Evolutionary conservation across 2,113 vertebrate genomes (phyloP), one percentile per base, ranked within the genome.

Genomic region (Aspiorhynchus laticeps): DNA sequence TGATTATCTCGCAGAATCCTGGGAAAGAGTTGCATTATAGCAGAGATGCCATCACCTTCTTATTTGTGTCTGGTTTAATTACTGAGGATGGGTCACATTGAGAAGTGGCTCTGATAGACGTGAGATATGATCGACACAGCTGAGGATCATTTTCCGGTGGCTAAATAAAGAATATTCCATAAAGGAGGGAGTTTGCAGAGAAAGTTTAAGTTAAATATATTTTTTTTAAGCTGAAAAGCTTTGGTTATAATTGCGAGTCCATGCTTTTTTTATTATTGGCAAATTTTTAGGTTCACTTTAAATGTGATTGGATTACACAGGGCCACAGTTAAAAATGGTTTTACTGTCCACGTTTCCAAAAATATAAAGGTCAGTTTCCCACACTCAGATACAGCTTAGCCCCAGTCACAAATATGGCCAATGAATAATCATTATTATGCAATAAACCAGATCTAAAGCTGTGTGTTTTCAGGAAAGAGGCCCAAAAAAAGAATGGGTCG

Each of bases 1-100:
- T 80, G 75, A 88, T 90, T 88, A 91, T 90, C 87, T 83, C 48
- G 26, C 43, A 51, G 83, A 86, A 88, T 89, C 78, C 84, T 80
- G 69, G 69, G 69, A 87, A 80, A 69, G 84, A 88, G 48, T 81
- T 28, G 33, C 83, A 59, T 86, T 84, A 75, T 86, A 85, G 61
- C 4, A 48, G 82, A 86, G 67, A 86, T 79, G 77, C 88, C 86
- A 51, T 73, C 85, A 85, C 87, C 80, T 90, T 82, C 87, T 88
- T 80, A 87, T 89, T 85, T 46, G 26, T 28, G 53, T 88, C 87
- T 77, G 33, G 83, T 61, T 76, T 91, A 89, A 91, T 90, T 90
- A 90, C 84, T 7, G 75, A 15, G 41, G 69, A 73, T 21, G 74
- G 69, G 71, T 46, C 38, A 76, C 48, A 53, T 86, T 86, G 74